Evolutionary conservation across 2,113 vertebrate genomes (phyloP), one percentile per base, ranked within the genome.

Genomic region (Nycticryphes semicollaris): DNA sequence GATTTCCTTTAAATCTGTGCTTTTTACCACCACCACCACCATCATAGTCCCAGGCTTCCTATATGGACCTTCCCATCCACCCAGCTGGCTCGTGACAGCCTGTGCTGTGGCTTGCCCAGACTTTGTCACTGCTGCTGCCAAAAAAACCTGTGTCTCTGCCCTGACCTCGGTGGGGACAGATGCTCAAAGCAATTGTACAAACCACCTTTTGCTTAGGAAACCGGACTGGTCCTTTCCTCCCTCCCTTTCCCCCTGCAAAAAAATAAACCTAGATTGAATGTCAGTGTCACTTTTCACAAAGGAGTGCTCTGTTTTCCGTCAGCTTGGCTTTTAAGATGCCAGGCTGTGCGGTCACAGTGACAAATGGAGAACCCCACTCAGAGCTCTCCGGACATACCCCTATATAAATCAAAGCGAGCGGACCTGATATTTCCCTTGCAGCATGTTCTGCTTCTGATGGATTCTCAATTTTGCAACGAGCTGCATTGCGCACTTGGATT

Each of bases 181-280:
- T 67, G 85, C 76, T 92, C 88, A n/a, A 50, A 89, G 51, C 45
- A 13, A 60, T 53, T 7, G 41, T 22, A 69, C 69, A 84, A 86
- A 66, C 50, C 88, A 35, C 85, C 75, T 84, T 39, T 22, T 66
- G 76, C 68, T 62, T 0, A 18, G 93, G 63, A 31, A 95, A 47
- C 89, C 60, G 69, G 54, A 37, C 54, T 47, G 31, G 84, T 51
- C 24, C 87, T 41, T 3, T 30, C 69, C 81, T 94, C 57, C 59
- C n/a, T 54, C 56, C 41, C 60, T 64, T 92, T 86, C 45, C 39
- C 51, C 47, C 35, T 60, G 73, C 69, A 95, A 94, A 96, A 94
- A 93, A 94, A 96, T 64, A 95, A 95, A 91, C 94, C 77, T 14
- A 89, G 95, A 97, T 95, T 94, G 94, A 95, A 91, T 89, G 92